Percentiles rank a stretch among this genome's conserved stretches.
Evolutionary conservation across 2,888 invertebrate species (phyloP).

Genomic region (Cecidostiba fungosa): DNA sequence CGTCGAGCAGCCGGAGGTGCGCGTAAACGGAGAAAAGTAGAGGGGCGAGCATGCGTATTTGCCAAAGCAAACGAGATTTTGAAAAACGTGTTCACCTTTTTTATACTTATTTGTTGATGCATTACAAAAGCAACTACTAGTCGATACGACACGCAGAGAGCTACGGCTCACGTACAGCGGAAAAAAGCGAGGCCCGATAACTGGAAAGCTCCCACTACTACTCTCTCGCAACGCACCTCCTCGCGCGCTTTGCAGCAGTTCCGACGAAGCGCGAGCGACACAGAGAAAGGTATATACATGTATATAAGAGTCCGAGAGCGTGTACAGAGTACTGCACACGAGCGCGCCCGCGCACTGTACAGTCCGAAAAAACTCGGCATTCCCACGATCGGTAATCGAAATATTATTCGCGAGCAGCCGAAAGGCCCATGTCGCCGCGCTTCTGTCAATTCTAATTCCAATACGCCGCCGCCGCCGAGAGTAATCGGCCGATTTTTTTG

Average conservation of each 20-base stretch:
- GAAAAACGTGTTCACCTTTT: background rate
- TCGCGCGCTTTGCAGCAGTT: conserved; percentile 28
- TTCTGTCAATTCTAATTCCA: conserved; percentile 57
- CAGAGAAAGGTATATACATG: background rate
- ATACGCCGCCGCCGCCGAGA: conserved; percentile 49
- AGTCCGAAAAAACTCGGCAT: conserved; percentile 65
- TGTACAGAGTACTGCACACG: background rate
- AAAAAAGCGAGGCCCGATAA: conserved; percentile 39
- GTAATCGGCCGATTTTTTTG: conserved; percentile 57
- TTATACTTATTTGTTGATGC: background rate
- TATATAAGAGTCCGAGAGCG: background rate
- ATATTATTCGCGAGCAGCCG: conserved; percentile 66
- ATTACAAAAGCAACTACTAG: background rate
- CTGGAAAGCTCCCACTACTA: background rate
- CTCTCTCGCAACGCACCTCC: background rate
- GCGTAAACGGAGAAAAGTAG: background rate
- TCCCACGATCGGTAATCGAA: conserved; percentile 69
- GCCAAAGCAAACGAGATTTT: background rate
- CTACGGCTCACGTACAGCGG: conserved; percentile 38
- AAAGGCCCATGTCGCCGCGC: conserved; percentile 53
- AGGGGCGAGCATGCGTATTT: too few species aligned
- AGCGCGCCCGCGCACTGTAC: conserved; percentile 47
- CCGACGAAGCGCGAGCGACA: conserved; percentile 26
- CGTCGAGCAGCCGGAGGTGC: background rate
- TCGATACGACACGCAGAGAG: background rate